phyloP scores from a whole-genome alignment of 1,140 invertebrate genomes.

The Metopolophium dirhodum region DNA sequence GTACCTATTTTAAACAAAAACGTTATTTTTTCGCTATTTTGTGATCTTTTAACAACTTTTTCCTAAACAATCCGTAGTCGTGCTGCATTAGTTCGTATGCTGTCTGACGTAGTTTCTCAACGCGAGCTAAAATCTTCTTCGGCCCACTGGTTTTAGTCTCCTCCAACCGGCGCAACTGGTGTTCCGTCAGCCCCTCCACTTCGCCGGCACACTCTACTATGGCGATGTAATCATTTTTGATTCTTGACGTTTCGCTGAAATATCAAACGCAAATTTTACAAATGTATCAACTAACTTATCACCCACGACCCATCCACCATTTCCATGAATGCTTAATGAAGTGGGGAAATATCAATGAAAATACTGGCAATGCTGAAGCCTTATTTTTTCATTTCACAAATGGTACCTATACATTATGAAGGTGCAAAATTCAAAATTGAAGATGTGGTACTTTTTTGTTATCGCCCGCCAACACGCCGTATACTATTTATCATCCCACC shows the following conservation, averaged over 20 bases:
- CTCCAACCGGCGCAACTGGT: constrained; percentile 21
- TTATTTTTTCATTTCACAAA: too few relatives aligned
- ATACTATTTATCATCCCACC: too few relatives aligned
- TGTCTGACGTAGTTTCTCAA: constrained; percentile 36
- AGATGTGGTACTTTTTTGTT: too few relatives aligned
- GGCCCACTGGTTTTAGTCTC: background rate
- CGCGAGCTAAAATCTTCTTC: constrained; percentile 21
- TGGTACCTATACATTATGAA: too few relatives aligned
- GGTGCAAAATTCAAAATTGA: too few relatives aligned
- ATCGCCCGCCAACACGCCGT: too few relatives aligned
- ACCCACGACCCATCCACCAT: background rate
- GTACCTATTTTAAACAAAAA: background rate
- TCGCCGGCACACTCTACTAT: constrained; percentile 14
- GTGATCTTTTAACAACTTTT: constrained; percentile 44
- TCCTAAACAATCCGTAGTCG: constrained; percentile 38
- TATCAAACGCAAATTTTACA: background rate
- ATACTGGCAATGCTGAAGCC: too few relatives aligned
- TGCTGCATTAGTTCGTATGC: constrained; percentile 47
- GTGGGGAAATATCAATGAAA: too few relatives aligned
- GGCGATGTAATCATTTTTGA: constrained; percentile 13
- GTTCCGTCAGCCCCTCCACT: constrained; percentile 22
- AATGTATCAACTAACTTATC: background rate
- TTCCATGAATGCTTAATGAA: background rate
- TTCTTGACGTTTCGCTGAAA: constrained; percentile 37
- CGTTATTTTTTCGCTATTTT: constrained; percentile 23